Base-by-base conservation (phyloP, 2,888 invertebrate species). In the Prosapia bicincta region DNA sequence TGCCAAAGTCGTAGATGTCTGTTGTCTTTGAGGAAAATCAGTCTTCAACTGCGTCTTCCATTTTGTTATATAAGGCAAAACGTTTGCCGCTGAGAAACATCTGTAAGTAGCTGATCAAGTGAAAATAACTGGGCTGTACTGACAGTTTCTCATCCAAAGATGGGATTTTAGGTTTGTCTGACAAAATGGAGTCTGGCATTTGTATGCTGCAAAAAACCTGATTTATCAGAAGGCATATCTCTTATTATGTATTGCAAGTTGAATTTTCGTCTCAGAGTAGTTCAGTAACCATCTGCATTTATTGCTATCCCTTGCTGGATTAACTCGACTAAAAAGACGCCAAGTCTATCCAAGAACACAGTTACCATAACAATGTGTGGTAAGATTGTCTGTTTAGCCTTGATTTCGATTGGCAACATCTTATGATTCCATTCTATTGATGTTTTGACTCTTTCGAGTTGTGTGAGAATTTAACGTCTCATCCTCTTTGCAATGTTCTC, bases 371-470 rank as follows among this genome's bases (percentile, higher is more conserved):
- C 15, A 6, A 10, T 38, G 38, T 15, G 38, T 38, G 38, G 6
- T 38, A 15, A 38, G 30, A 30, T 30, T 20, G 69, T 72, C 68
- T 38, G 71, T 71, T 74, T 76, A 72, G 77, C 74, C 26, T 78
- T 78, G 23, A 76, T 72, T 73, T 69, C 54, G 20, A 66, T 38
- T 26, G 72, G 69, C 26, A 71, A 77, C 3, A 43, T 15, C 24
- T 74, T 69, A 66, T 77, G 78, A 38, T 69, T 26, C 71, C 68
- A 76, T 32, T 78, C 76, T 65, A 71, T 74, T 30, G 30, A 30
- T n/a, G n/a, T n/a, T n/a, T n/a, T n/a, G n/a, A n/a, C n/a, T n/a
- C 30, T 30, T 9, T 5, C 6, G 9, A 9, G 30, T 30, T 9
- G 9, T 30, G 30, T 30, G 30, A 30, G 30, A 30, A 30, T 6